These are phyloP conservation scores for Thamnophis sirtalis DNA, from an alignment of 2,113 vertebrate species.

Conservation along the genomic window DNA sequence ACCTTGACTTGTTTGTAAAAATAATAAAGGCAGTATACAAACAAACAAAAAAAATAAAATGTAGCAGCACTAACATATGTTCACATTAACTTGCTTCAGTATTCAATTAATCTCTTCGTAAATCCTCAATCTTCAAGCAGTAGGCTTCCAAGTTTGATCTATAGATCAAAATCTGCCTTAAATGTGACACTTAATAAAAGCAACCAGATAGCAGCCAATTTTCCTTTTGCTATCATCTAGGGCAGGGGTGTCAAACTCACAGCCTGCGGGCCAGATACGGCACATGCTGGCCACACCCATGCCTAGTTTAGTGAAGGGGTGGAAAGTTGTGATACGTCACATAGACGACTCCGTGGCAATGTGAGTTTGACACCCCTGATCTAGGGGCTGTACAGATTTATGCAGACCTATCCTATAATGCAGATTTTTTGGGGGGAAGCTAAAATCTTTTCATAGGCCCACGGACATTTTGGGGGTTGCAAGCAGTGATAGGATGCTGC, in stretches of 20 bases:
- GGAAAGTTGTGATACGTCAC: too few relatives aligned
- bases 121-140: background rate
- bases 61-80: background rate
- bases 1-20: too few relatives aligned
- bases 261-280: too few relatives aligned
- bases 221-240: too few relatives aligned
- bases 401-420: background rate
- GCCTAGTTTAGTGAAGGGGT: too few relatives aligned
- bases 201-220: too few relatives aligned
- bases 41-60: background rate
- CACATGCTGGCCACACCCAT: too few relatives aligned
- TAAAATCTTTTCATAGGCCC: background rate
- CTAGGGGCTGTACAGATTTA: background rate
- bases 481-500: background rate
- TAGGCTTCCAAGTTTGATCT: background rate
- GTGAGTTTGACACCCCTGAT: background rate
- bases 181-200: too few relatives aligned
- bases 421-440: background rate
- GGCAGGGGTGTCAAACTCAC: too few relatives aligned
- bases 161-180: too few relatives aligned
- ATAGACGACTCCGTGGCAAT: too few relatives aligned
- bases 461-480: background rate
- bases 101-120: background rate
- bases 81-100: background rate
- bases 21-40: too few relatives aligned